Percentiles rank a stretch among this genome's conserved stretches.
Conservation (phyloP, 2,797 vertebrate genomes). For the Eulemur rubriventer region DNA sequence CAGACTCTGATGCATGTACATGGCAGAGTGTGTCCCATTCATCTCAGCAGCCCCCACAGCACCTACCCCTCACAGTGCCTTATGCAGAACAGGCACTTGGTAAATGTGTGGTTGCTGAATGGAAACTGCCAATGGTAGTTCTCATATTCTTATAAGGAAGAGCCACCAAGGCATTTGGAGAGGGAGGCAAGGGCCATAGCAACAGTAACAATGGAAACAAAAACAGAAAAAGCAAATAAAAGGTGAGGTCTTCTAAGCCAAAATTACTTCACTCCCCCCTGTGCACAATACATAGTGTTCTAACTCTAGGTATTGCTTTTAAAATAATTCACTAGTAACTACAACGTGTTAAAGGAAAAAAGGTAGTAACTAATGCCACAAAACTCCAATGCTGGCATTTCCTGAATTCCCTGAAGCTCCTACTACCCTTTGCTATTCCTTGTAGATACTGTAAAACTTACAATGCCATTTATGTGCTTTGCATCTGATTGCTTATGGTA, state of each 20-base stretch:
- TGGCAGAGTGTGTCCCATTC: background rate
- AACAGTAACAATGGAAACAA: constrained; percentile 35
- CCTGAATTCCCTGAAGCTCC: constrained; percentile 74
- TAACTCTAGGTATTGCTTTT: constrained; percentile 76
- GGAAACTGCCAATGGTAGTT: constrained; percentile 13
- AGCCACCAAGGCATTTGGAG: constrained; percentile 57
- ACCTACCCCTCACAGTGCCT: background rate
- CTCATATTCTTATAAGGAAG: constrained; percentile 68
- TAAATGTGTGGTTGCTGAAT: constrained; percentile 33
- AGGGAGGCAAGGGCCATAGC: constrained; percentile 28
- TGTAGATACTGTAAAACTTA: constrained; percentile 52
- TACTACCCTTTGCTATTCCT: constrained; percentile 42
- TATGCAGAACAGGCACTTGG: constrained; percentile 9
- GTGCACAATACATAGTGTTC: constrained; percentile 70
- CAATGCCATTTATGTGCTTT: constrained; percentile 64
- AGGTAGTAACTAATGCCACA: constrained; percentile 70
- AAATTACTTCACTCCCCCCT: constrained; percentile 51
- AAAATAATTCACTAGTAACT: constrained; percentile 69
- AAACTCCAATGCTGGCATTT: constrained; percentile 63
- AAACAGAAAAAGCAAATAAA: constrained; percentile 1
- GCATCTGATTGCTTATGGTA: constrained; percentile 40
- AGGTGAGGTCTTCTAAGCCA: constrained; percentile 59
- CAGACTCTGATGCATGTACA: constrained; percentile 17
- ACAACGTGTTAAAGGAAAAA: constrained; percentile 50
- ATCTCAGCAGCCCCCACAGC: background rate